Percentiles rank a stretch among this genome's conserved stretches.
These are phyloP conservation scores for Drosophila borborema DNA, from an alignment of 2,888 invertebrate species.

Conservation along the genomic window DNA sequence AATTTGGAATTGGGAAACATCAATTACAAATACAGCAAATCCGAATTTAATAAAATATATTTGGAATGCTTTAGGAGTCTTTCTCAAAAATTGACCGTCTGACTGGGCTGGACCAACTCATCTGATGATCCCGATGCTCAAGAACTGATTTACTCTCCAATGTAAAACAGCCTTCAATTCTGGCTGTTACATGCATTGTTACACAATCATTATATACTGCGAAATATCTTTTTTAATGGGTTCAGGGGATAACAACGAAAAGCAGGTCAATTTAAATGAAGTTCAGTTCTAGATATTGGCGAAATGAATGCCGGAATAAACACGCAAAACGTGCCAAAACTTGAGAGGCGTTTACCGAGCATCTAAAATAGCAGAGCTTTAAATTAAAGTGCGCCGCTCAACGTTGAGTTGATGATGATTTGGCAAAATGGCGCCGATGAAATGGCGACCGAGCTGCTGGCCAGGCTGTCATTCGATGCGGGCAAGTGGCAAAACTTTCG, in stretches of 20 bases:
- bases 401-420: slow-evolving; percentile 56
- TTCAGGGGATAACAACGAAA: slow-evolving; percentile 18
- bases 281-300: slow-evolving; percentile 19
- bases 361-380: slow-evolving; percentile 39
- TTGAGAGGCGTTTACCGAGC: slow-evolving; percentile 8
- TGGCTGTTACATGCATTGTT: not conserved
- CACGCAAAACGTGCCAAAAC: slow-evolving; percentile 48
- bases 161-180: not conserved
- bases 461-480: slow-evolving; percentile 42
- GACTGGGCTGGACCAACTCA: no score
- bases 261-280: slow-evolving; percentile 34
- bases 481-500: slow-evolving; percentile 69
- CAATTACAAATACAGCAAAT: not conserved
- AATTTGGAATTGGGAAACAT: not conserved
- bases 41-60: no score
- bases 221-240: not conserved
- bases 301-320: slow-evolving; percentile 50
- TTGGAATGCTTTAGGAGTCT: no score
- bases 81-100: no score
- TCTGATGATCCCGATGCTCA: no score
- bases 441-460: slow-evolving; percentile 33
- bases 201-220: not conserved
- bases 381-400: slow-evolving; percentile 53
- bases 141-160: not conserved
- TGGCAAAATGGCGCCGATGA: slow-evolving; percentile 55